phyloP scores from a whole-genome alignment of 1,140 invertebrate species.

The Vanessa tameamea region DNA sequence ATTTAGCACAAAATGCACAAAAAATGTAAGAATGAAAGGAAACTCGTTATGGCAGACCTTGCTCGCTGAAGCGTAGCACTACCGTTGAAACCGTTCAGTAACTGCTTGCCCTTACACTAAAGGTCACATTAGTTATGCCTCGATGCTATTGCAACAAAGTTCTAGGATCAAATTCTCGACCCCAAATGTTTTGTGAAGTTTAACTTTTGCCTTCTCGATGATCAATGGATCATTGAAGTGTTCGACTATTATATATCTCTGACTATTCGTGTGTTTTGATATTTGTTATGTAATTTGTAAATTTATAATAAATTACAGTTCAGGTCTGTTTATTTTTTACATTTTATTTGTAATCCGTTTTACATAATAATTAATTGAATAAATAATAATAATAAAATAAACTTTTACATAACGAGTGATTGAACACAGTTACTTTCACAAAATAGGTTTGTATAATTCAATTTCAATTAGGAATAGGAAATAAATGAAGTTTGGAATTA shows the following conservation, averaged over 20 bases:
- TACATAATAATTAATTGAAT: no score
- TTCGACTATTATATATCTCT: not conserved
- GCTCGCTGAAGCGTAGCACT: conserved; percentile 34
- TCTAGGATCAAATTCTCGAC: conserved; percentile 31
- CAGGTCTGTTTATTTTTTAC: no score
- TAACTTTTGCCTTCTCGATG: conserved; percentile 12
- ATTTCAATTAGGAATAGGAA: no score
- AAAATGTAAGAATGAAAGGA: conserved; percentile 30
- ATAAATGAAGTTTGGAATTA: no score
- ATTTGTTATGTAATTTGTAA: no score
- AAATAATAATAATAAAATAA: no score
- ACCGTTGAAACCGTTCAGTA: conserved; percentile 31
- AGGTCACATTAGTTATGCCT: conserved; percentile 40
- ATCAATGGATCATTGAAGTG: not conserved
- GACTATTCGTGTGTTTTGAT: conserved; percentile 2
- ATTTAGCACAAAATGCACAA: conserved; percentile 11
- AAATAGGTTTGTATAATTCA: no score
- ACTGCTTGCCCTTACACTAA: conserved; percentile 30
- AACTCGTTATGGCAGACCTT: conserved; percentile 31
- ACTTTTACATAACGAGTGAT: no score
- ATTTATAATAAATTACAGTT: no score
- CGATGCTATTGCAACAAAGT: conserved; percentile 27
- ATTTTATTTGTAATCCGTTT: no score
- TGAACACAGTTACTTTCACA: no score
- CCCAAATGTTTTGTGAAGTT: conserved; percentile 12